These are phyloP conservation scores for Brachionus manjavacas DNA, from an alignment of 1,140 invertebrate species.

Conservation along the genomic window DNA sequence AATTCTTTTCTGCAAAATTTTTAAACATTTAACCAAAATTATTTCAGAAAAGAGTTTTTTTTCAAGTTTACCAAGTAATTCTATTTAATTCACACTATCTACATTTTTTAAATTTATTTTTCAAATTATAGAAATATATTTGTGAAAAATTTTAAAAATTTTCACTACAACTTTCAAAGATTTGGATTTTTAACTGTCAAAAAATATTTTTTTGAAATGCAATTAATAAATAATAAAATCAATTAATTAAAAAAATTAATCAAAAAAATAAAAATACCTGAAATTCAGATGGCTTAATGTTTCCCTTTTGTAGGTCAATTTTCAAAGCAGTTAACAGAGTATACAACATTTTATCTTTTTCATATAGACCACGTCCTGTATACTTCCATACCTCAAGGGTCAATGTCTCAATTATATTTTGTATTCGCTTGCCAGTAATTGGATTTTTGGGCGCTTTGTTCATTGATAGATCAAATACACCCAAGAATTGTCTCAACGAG, in stretches of 20 bases:
- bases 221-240: neutral
- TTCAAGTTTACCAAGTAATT: too few relatives aligned
- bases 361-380: conserved; percentile 83
- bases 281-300: conserved; percentile 82
- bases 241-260: neutral
- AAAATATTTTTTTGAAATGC: conserved; percentile 51
- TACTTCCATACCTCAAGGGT: conserved; percentile 77
- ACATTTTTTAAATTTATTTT: too few relatives aligned
- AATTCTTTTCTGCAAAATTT: too few relatives aligned
- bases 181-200: too few relatives aligned
- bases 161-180: too few relatives aligned
- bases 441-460: conserved; percentile 69
- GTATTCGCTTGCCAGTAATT: conserved; percentile 72
- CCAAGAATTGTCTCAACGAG: conserved; percentile 87
- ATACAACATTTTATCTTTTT: conserved; percentile 84
- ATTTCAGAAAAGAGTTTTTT: too few relatives aligned
- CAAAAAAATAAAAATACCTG: conserved; percentile 55
- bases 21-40: too few relatives aligned
- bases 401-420: conserved; percentile 80
- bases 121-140: too few relatives aligned
- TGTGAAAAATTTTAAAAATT: too few relatives aligned
- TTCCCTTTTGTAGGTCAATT: conserved; percentile 76
- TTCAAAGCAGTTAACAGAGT: conserved; percentile 89
- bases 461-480: conserved; percentile 70
- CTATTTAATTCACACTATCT: too few relatives aligned